A percentile compares a stretch with the other conserved stretches of the same genome.
These are phyloP conservation scores for Panulirus ornatus DNA, from an alignment of 1,140 invertebrate genomes.

Conservation along the genomic window DNA sequence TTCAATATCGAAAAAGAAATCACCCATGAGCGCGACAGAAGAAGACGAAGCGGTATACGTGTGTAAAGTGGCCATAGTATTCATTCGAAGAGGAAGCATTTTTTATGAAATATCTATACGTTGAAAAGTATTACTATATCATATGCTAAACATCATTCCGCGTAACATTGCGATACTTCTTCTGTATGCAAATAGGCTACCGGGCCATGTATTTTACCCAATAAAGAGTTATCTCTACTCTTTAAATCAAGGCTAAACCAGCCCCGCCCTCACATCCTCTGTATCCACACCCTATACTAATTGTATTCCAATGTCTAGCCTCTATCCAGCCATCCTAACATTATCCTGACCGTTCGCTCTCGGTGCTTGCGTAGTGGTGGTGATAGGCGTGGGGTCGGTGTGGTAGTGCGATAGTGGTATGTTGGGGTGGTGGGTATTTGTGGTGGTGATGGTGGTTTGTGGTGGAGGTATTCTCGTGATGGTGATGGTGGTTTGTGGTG, in stretches of 20 bases:
- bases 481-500: not conserved
- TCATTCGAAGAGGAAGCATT: no score
- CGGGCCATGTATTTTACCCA: slow-evolving; percentile 17
- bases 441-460: not conserved
- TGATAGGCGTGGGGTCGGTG: no score
- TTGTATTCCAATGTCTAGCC: not conserved
- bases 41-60: no score
- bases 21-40: no score
- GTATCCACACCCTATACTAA: not conserved
- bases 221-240: slow-evolving; percentile 12
- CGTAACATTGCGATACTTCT: no score
- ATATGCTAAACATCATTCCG: no score
- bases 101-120: no score
- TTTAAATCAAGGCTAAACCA: not conserved
- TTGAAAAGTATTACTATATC: no score
- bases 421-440: no score
- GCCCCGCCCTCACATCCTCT: not conserved
- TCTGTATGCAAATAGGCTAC: not conserved
- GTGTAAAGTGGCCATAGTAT: no score
- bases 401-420: no score
- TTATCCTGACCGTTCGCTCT: not conserved
- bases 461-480: not conserved
- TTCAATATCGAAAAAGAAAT: no score
- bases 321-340: not conserved
- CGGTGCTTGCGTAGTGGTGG: not conserved